Evolutionary conservation across 2,888 invertebrate genomes (phyloP).

Genomic region (Sesia apiformis): DNA sequence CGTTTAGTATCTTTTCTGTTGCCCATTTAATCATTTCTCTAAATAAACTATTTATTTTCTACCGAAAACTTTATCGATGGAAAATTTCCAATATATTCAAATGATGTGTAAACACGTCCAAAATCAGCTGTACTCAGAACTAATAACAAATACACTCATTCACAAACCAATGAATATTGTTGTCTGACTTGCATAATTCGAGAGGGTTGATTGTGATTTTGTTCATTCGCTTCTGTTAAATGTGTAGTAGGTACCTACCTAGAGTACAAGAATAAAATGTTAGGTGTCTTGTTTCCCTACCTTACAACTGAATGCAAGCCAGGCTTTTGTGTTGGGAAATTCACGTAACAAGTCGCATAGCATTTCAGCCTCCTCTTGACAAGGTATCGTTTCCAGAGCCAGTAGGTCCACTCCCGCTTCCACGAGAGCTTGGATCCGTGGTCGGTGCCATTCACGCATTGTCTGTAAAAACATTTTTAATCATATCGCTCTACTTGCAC

Average conservation of each 20-base stretch:
- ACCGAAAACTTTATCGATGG: no score
- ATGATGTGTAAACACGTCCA: no score
- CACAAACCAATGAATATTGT: conserved; percentile 10
- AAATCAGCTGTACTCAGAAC: no score
- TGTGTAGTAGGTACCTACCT: not conserved
- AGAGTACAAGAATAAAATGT: not conserved
- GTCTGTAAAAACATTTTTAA: conserved; percentile 30
- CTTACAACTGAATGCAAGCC: conserved; percentile 92
- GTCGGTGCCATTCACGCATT: conserved; percentile 89
- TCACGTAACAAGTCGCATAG: conserved; percentile 85
- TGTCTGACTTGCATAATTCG: conserved; percentile 8
- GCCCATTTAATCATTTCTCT: no score
- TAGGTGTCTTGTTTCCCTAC: conserved; percentile 45
- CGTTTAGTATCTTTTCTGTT: no score
- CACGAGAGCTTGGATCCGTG: conserved; percentile 84
- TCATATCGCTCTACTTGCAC: not conserved
- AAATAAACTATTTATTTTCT: no score
- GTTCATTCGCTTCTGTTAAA: not conserved
- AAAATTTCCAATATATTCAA: no score
- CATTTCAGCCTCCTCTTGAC: conserved; percentile 88
- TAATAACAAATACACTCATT: not conserved
- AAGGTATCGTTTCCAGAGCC: conserved; percentile 95
- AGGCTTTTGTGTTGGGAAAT: conserved; percentile 85
- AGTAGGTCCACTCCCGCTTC: conserved; percentile 88
- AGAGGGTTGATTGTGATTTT: not conserved